Percentiles rank a stretch among this genome's conserved stretches.
Evolutionary conservation across 1,140 invertebrate genomes (phyloP).

Genomic region (Calliopsis andreniformis): DNA sequence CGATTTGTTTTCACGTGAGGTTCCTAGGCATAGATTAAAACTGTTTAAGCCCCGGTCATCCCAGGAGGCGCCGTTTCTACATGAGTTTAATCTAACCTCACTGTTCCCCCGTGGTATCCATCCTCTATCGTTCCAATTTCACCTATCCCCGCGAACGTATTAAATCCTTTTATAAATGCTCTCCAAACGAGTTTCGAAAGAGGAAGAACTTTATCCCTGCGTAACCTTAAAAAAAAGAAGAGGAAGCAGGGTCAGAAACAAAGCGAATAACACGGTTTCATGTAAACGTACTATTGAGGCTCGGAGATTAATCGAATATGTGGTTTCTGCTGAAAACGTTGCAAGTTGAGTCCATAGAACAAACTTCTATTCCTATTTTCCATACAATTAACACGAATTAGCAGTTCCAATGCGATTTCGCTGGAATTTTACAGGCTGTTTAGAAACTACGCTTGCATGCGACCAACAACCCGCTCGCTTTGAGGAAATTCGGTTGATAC

Average conservation of each 20-base stretch:
- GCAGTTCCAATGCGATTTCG: constrained; percentile 32
- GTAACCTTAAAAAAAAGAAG: neutral
- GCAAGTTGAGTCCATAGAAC: constrained; percentile 16
- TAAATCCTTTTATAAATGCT: constrained; percentile 47
- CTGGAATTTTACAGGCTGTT: constrained; percentile 38
- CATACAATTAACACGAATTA: constrained; percentile 48
- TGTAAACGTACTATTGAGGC: neutral
- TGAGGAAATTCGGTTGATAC: constrained; percentile 40
- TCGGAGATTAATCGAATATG: constrained; percentile 24
- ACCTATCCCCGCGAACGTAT: constrained; percentile 50
- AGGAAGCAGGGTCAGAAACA: too few species aligned
- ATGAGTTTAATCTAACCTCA: constrained; percentile 73
- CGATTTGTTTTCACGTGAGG: constrained; percentile 74
- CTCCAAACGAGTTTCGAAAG: constrained; percentile 11
- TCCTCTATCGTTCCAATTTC: constrained; percentile 60
- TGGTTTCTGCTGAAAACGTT: constrained; percentile 1
- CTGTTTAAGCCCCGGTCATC: constrained; percentile 65
- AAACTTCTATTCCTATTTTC: constrained; percentile 28
- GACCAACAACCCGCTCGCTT: constrained; percentile 44
- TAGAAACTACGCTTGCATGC: constrained; percentile 42
- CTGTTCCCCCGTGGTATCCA: constrained; percentile 61
- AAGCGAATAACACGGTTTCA: neutral
- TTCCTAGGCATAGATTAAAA: constrained; percentile 72
- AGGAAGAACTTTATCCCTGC: neutral
- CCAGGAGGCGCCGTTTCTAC: constrained; percentile 63